Evolutionary conservation across 2,113 vertebrate species (phyloP), one percentile per base, ranked within the genome.

Genomic region (Carlito syrichta): DNA sequence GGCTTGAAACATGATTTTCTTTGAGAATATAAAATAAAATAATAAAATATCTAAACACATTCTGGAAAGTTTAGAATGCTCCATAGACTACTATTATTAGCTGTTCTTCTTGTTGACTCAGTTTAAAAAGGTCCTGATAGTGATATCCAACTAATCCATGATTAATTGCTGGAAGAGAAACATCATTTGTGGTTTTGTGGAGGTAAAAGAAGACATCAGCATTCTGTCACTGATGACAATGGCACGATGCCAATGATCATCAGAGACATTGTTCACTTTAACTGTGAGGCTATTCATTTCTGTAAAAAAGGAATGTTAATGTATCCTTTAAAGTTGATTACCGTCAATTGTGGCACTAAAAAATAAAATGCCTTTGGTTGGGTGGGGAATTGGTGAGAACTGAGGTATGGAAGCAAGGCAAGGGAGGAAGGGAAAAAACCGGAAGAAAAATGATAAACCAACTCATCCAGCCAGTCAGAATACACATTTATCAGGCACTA

Each of bases 151-250:
- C 45, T 17, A 54, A 89, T 23, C 56, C 71, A 12, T 89, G 43
- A 96, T 89, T 97, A 96, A 96, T 94, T 91, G 60, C 91, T 91
- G 11, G 86, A 58, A 89, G 68, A 66, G 74, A 92, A 95, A 94
- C 79, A 86, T 86, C 50, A 13, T 58, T 96, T 95, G 97, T 92
- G 90, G 95, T 97, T 97, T 98, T 87, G 87, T 90, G 92, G 89
- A 54, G 43, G 91, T 95, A 82, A 94, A 92, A 86, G 96, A 84
- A 96, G 95, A 96, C 86, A 93, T 86, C 62, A 94, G 74, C 56
- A 62, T 69, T 95, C 86, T 96, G 93, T 95, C 74, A 54, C 56
- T 7, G 40, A 54, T 76, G 35, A 91, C 35, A 76, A 43, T 95
- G 96, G 93, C 89, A 76, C 76, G 0, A 0, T 89, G 96, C 86